Conservation (phyloP, 2,113 vertebrate species). For the Podarcis muralis region DNA sequence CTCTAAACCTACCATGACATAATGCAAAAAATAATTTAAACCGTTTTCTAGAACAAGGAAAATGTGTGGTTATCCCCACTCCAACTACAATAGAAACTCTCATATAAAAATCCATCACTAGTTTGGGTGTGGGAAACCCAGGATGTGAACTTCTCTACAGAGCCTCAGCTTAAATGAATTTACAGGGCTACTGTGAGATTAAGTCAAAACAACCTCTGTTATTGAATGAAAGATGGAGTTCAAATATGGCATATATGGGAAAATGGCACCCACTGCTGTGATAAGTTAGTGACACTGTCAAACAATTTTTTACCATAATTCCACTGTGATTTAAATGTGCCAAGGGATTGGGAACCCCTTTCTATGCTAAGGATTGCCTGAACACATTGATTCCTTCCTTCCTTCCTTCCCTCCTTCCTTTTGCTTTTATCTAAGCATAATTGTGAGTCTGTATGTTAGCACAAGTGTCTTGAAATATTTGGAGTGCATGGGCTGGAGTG, state of each 20-base stretch:
- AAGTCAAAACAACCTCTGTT: neutral
- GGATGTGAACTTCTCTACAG: no score
- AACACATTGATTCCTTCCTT: neutral
- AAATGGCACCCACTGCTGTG: neutral
- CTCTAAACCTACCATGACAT: neutral
- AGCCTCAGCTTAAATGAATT: neutral
- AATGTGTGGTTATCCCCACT: no score
- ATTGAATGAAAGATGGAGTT: neutral
- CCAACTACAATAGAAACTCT: neutral
- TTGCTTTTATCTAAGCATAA: neutral
- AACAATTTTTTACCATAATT: neutral
- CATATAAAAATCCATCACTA: neutral
- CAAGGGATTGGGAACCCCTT: neutral
- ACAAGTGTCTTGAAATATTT: slow-evolving; percentile 60
- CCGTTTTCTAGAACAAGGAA: no score
- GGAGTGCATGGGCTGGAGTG: slow-evolving; percentile 25
- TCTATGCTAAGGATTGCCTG: accelerated
- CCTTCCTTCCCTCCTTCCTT: slow-evolving; percentile 1
- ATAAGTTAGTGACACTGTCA: neutral
- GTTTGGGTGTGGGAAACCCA: neutral
- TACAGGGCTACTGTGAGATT: neutral
- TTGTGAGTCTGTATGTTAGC: neutral
- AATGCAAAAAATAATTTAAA: no score
- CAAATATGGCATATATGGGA: neutral
- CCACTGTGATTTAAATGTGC: neutral